Evolutionary conservation across 2,888 invertebrate species (phyloP).

Genomic region (Amiota mariae): DNA sequence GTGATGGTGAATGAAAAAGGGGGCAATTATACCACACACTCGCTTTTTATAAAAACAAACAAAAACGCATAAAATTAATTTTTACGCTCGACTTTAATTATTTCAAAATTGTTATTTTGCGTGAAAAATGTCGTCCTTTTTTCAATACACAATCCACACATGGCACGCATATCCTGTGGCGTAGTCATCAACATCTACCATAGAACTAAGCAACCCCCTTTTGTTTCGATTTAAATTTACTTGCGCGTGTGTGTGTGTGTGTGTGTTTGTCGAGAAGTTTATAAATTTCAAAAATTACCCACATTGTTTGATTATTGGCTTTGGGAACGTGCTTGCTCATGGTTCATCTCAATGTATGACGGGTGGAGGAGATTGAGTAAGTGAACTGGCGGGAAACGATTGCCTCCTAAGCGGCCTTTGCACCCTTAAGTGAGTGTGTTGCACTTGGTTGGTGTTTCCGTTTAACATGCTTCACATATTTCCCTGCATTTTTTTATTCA

Average conservation of each 20-base stretch:
- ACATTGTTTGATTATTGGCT: constrained; percentile 59
- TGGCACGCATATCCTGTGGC: constrained; percentile 36
- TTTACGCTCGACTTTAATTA: constrained; percentile 49
- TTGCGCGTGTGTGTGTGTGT: constrained; percentile 28
- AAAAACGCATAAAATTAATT: constrained; percentile 64
- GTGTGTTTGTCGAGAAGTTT: constrained; percentile 33
- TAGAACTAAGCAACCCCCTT: not conserved
- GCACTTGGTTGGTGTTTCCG: constrained; percentile 11
- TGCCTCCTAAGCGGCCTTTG: not conserved
- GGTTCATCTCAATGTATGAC: not conserved
- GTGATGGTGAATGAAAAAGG: too few relatives aligned
- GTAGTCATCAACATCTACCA: constrained; percentile 52
- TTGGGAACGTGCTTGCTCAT: constrained; percentile 20
- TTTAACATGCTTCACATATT: constrained; percentile 25
- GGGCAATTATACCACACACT: constrained; percentile 58
- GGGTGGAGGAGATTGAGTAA: too few relatives aligned
- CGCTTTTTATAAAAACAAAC: constrained; percentile 55
- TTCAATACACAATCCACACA: constrained; percentile 14
- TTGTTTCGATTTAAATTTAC: constrained; percentile 28
- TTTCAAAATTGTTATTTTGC: constrained; percentile 60
- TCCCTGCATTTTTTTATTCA: not conserved
- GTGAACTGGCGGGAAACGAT: too few relatives aligned
- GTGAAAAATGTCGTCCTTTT: constrained; percentile 50
- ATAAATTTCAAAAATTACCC: constrained; percentile 57
- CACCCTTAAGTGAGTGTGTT: constrained; percentile 11